Percentiles rank a stretch among this genome's conserved stretches.
phyloP scores from a whole-genome alignment of 2,888 invertebrate genomes.

The Megamerina dolium region DNA sequence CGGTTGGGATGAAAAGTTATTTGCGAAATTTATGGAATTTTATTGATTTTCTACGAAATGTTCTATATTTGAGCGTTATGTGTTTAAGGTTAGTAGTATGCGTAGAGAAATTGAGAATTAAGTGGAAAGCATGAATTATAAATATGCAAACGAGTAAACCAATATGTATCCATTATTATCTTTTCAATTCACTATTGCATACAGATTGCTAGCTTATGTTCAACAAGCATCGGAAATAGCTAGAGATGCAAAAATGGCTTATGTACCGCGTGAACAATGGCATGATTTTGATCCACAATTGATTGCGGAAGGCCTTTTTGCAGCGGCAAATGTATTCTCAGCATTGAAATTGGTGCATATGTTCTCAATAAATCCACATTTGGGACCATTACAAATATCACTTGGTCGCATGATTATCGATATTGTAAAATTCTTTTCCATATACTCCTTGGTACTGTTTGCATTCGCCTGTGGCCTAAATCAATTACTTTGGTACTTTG shows the following conservation, averaged over 20 bases:
- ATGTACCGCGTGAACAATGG: constrained; percentile 80
- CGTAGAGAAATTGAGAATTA: no score
- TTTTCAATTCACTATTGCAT: background rate
- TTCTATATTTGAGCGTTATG: constrained; percentile 71
- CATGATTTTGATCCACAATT: constrained; percentile 89
- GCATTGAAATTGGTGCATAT: constrained; percentile 86
- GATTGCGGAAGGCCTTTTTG: constrained; percentile 87
- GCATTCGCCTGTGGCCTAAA: constrained; percentile 89
- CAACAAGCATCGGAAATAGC: constrained; percentile 68
- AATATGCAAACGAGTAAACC: background rate
- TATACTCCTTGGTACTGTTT: constrained; percentile 80
- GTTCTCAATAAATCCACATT: constrained; percentile 88
- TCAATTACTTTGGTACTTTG: constrained; percentile 92
- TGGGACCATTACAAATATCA: constrained; percentile 88
- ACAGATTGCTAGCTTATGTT: constrained; percentile 63
- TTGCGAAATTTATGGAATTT: constrained; percentile 94
- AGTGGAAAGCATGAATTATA: background rate
- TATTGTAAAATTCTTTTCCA: constrained; percentile 87
- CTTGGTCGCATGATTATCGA: constrained; percentile 85
- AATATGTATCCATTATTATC: background rate
- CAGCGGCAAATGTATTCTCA: constrained; percentile 91
- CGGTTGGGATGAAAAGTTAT: constrained; percentile 79
- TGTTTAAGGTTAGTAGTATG: constrained; percentile 52
- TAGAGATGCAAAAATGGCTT: constrained; percentile 62
- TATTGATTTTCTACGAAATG: constrained; percentile 88